phyloP scores from a whole-genome alignment of 2,888 invertebrate species.

The Spodoptera exigua region DNA sequence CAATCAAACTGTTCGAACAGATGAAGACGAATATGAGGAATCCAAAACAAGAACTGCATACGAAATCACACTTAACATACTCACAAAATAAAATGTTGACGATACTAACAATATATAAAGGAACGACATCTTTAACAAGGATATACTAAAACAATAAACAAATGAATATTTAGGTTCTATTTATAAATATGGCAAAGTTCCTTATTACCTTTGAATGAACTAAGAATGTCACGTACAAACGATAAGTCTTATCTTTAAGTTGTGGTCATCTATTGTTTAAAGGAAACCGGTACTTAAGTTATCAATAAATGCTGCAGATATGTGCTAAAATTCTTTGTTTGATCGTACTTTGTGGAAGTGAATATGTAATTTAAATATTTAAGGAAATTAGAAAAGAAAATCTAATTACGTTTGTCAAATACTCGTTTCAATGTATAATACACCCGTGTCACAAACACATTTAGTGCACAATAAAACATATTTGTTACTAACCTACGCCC shows the following conservation, averaged over 20 bases:
- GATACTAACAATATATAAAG: constrained; percentile 58
- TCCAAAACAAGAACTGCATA: constrained; percentile 26
- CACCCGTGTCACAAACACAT: neutral
- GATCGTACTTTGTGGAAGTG: too few species aligned
- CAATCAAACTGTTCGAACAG: constrained; percentile 1
- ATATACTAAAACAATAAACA: constrained; percentile 41
- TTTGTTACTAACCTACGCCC: too few species aligned
- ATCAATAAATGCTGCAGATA: constrained; percentile 12
- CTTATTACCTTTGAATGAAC: constrained; percentile 53
- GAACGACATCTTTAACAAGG: constrained; percentile 60
- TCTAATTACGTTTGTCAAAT: too few species aligned
- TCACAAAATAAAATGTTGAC: constrained; percentile 63
- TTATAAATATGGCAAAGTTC: constrained; percentile 57
- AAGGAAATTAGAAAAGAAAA: too few species aligned
- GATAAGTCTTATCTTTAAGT: constrained; percentile 58
- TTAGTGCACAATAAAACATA: constrained; percentile 3
- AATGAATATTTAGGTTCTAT: constrained; percentile 26
- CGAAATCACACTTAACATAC: constrained; percentile 60
- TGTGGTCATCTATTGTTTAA: constrained; percentile 27
- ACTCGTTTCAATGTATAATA: too few species aligned
- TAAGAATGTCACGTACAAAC: constrained; percentile 70
- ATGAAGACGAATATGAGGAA: constrained; percentile 4
- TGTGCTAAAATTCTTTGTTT: neutral
- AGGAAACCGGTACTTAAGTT: constrained; percentile 11
- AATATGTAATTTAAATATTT: too few species aligned